A percentile compares a stretch with the other conserved stretches of the same genome.
These are phyloP conservation scores for Mizuhopecten yessoensis DNA, from an alignment of 1,140 invertebrate species.

Conservation along the genomic window DNA sequence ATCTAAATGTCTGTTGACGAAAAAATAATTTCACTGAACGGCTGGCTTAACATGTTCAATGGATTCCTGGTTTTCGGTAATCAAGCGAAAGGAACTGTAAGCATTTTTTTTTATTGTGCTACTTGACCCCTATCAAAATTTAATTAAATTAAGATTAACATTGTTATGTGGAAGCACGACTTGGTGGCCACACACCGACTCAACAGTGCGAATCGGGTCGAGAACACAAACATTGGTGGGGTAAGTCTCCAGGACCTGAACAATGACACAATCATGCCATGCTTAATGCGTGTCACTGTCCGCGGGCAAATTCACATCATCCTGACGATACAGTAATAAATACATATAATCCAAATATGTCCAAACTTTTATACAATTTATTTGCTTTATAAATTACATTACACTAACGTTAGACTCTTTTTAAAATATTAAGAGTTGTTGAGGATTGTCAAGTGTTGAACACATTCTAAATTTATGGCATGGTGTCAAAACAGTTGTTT, in stretches of 20 bases:
- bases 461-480: too few species aligned
- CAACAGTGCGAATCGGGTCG: neutral
- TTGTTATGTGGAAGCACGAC: slow-evolving; percentile 45
- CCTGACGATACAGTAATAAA: slow-evolving; percentile 12
- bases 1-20: slow-evolving; percentile 12
- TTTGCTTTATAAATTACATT: neutral
- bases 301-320: neutral
- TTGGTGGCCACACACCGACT: neutral
- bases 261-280: neutral
- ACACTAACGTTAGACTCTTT: neutral
- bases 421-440: neutral
- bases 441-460: too few species aligned
- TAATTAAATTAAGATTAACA: slow-evolving; percentile 57
- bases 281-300: neutral
- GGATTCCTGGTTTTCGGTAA: neutral
- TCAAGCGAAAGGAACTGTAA: slow-evolving; percentile 32
- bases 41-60: neutral
- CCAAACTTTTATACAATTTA: neutral
- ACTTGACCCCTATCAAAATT: slow-evolving; percentile 54
- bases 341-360: slow-evolving; percentile 4
- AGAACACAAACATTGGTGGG: slow-evolving; percentile 28
- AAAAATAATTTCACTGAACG: slow-evolving; percentile 41
- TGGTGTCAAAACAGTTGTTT: too few species aligned
- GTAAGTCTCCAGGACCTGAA: neutral
- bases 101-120: neutral